Evolutionary conservation across 23 tunicate genomes (phyloP).

Genomic region (Trididemnum nubilum): DNA sequence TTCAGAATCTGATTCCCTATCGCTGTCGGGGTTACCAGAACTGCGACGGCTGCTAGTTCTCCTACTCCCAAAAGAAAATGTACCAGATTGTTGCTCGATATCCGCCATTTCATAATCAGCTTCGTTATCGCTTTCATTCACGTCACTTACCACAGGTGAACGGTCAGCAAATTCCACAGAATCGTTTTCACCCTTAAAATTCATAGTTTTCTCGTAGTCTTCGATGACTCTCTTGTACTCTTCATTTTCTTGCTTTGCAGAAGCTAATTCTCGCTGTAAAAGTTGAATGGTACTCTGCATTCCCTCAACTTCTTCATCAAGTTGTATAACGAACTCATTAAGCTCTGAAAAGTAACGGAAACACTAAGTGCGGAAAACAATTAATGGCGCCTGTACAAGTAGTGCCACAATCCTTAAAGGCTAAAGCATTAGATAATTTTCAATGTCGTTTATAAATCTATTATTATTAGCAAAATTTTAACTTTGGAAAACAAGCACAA

Average conservation of each 20-base stretch:
- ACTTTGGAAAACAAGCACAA: too few species aligned
- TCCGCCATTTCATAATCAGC: neutral
- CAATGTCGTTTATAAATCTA: too few species aligned
- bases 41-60: neutral
- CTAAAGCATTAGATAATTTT: too few species aligned
- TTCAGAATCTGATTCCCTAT: neutral
- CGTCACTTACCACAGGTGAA: neutral
- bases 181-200: neutral
- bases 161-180: neutral
- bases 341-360: slow-evolving; percentile 77
- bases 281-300: slow-evolving; percentile 85
- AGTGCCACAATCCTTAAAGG: too few species aligned
- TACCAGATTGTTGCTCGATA: neutral
- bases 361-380: too few species aligned
- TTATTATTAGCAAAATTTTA: too few species aligned
- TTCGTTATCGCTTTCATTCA: neutral
- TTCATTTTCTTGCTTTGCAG: slow-evolving; percentile 50
- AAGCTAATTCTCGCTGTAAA: slow-evolving; percentile 69
- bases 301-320: slow-evolving; percentile 98
- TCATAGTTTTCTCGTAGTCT: neutral
- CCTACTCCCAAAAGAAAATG: neutral
- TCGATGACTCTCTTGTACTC: slow-evolving; percentile 37
- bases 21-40: neutral
- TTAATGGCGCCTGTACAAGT: too few species aligned
- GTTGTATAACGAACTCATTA: slow-evolving; percentile 90